phyloP scores from a whole-genome alignment of 2,113 vertebrate species.

The Deroptyus accipitrinus region DNA sequence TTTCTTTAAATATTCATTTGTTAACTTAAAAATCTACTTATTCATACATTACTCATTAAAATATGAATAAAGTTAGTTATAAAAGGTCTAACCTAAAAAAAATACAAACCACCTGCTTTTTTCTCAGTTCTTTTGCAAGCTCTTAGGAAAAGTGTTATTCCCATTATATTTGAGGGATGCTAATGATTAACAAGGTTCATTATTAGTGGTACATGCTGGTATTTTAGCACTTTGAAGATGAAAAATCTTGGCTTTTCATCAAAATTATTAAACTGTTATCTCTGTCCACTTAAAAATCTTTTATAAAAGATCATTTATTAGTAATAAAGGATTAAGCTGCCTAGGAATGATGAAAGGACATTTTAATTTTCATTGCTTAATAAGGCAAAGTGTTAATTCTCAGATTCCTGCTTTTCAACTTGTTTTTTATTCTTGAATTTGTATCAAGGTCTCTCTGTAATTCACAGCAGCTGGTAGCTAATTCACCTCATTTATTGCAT shows the following conservation, averaged over 20 bases:
- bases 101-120: neutral
- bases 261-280: slow-evolving; percentile 52
- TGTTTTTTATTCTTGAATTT: neutral
- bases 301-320: slow-evolving; percentile 32
- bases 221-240: slow-evolving; percentile 30
- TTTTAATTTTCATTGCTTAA: neutral
- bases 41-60: slow-evolving; percentile 67
- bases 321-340: slow-evolving; percentile 30
- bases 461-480: neutral
- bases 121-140: slow-evolving; percentile 5
- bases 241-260: slow-evolving; percentile 57
- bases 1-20: slow-evolving; percentile 67
- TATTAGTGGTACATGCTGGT: slow-evolving; percentile 19
- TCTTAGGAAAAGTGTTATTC: slow-evolving; percentile 23
- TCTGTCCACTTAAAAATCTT: slow-evolving; percentile 35
- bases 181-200: slow-evolving; percentile 50
- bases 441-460: neutral
- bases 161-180: slow-evolving; percentile 8
- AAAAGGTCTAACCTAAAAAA: slow-evolving; percentile 56
- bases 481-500: neutral
- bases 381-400: neutral
- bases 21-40: slow-evolving; percentile 61
- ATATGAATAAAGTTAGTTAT: slow-evolving; percentile 64
- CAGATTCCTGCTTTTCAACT: neutral
- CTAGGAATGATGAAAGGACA: neutral